Conservation (phyloP, 2,113 vertebrate genomes). For the Arenaria interpres region DNA sequence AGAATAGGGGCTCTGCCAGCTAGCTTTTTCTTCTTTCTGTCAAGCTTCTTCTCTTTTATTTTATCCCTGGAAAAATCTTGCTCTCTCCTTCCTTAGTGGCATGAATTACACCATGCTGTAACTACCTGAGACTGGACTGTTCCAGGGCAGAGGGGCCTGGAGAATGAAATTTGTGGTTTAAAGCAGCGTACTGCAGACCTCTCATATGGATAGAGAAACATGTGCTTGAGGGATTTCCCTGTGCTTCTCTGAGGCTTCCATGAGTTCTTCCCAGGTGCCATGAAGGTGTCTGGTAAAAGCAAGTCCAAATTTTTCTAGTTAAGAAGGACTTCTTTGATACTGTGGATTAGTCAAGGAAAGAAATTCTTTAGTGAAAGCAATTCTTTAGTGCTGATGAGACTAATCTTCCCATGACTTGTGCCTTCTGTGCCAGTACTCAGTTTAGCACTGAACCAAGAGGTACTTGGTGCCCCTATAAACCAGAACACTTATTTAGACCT, state of each 20-base stretch:
- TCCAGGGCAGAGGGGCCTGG: background rate
- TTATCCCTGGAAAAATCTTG: background rate
- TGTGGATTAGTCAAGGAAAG: background rate
- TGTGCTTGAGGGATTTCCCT: background rate
- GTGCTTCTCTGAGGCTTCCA: background rate
- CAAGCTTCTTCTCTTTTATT: background rate
- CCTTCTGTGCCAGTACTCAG: background rate
- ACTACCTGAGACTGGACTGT: background rate
- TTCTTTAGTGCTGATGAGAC: background rate
- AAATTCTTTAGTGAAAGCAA: background rate
- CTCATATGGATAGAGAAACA: background rate
- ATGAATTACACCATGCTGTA: background rate
- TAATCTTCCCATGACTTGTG: background rate
- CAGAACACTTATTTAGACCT: background rate
- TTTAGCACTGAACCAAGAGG: background rate
- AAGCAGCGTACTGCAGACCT: background rate
- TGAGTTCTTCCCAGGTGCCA: background rate
- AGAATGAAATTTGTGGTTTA: background rate
- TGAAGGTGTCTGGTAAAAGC: background rate
- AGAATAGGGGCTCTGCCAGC: background rate
- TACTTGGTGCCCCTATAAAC: background rate
- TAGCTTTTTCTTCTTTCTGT: background rate
- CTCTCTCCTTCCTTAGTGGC: background rate
- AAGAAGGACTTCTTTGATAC: background rate
- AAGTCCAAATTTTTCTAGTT: background rate